Percentiles rank a stretch among this genome's conserved stretches.
phyloP scores from a whole-genome alignment of 2,113 vertebrate genomes.

The Campylomormyrus tamandua region DNA sequence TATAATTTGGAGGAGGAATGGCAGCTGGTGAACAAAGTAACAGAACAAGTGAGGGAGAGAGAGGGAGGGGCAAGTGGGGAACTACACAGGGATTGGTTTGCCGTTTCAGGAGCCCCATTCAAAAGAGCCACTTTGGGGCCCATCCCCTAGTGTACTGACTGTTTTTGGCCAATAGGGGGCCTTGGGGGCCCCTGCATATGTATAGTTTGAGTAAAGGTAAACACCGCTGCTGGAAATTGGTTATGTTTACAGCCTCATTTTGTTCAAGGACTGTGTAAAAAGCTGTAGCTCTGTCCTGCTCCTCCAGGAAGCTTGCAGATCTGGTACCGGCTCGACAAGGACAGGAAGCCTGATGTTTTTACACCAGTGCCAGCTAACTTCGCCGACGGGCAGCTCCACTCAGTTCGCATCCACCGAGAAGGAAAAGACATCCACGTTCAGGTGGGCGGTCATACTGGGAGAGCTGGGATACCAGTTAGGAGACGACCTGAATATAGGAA shows the following conservation, averaged over 20 bases:
- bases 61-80: background rate
- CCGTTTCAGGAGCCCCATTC: background rate
- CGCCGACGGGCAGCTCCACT: constrained; percentile 78
- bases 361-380: constrained; percentile 68
- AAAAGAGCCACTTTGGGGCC: background rate
- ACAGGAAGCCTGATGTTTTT: constrained; percentile 71
- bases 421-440: constrained; percentile 76
- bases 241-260: background rate
- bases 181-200: background rate
- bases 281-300: constrained; percentile 21
- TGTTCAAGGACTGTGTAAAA: background rate
- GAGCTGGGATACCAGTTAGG: background rate
- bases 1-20: background rate
- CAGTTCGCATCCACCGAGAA: constrained; percentile 74
- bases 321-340: constrained; percentile 74
- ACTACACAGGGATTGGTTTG: background rate
- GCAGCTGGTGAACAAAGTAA: background rate
- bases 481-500: background rate
- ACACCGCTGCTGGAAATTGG: background rate
- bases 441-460: constrained; percentile 53
- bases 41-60: background rate
- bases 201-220: background rate
- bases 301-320: constrained; percentile 86
- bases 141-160: background rate
- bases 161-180: background rate